phyloP scores from a whole-genome alignment of 2,888 invertebrate species.

The Drosophila eohydei region DNA sequence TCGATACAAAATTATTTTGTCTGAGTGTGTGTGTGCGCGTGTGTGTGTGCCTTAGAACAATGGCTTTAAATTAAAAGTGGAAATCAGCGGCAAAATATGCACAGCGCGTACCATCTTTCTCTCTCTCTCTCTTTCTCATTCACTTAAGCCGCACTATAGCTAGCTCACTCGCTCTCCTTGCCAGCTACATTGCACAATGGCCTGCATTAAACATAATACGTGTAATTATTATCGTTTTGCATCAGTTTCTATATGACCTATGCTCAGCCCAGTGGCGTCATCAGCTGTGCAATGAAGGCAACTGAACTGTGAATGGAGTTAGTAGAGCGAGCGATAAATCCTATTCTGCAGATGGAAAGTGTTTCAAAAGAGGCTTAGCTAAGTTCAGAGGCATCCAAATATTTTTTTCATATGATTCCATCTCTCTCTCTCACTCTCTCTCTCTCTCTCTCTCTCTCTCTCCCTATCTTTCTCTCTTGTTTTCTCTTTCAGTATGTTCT shows the following conservation, averaged over 20 bases:
- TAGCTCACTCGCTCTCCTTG: background rate
- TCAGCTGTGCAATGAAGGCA: background rate
- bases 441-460: background rate
- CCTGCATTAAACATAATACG: conserved; percentile 72
- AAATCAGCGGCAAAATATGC: conserved; percentile 68
- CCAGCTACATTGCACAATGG: conserved; percentile 32
- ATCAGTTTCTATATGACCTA: conserved; percentile 52
- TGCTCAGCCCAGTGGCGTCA: conserved; percentile 40
- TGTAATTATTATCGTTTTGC: conserved; percentile 80
- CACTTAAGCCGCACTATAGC: background rate
- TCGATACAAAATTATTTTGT: conserved; percentile 43
- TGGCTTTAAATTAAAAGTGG: conserved; percentile 76
- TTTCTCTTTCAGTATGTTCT: background rate
- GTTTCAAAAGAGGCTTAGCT: background rate
- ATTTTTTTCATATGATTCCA: background rate
- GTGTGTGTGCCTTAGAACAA: conserved; percentile 69
- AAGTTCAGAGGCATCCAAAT: no score
- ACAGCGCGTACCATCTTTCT: conserved; percentile 14
- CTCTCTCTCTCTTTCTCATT: background rate
- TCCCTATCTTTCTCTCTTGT: background rate
- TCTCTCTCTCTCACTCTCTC: background rate
- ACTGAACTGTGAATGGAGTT: no score
- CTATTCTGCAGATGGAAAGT: background rate
- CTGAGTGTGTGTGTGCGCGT: conserved; percentile 11
- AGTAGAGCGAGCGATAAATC: background rate